Conservation (phyloP, 2,113 vertebrate genomes). For the Anolis sagrei region DNA sequence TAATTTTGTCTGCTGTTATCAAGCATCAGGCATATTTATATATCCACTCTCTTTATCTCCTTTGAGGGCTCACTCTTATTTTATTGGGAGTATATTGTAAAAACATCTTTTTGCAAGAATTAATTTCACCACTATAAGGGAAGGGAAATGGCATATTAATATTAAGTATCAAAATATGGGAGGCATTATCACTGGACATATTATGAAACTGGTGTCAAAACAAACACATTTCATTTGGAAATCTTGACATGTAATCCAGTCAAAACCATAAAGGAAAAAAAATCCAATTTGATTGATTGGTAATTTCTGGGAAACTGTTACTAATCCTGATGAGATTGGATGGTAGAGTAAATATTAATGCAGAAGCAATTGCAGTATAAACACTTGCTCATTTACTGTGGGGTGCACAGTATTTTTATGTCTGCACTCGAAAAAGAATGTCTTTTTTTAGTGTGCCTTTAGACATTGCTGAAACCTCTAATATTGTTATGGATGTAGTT, state of each 20-base stretch:
- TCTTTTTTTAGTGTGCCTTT: not conserved
- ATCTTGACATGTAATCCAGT: conserved; percentile 21
- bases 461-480: not conserved
- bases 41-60: too few species aligned
- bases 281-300: not conserved
- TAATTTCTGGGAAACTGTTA: conserved; percentile 10
- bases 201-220: conserved; percentile 26
- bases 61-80: too few species aligned
- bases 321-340: conserved; percentile 20
- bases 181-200: conserved; percentile 13
- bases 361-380: not conserved
- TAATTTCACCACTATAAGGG: not conserved
- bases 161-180: conserved; percentile 1
- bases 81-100: too few species aligned
- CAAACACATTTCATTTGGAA: conserved; percentile 41
- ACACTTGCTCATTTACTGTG: not conserved
- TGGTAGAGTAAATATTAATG: not conserved
- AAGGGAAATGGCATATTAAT: not conserved
- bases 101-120: not conserved
- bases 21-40: too few species aligned
- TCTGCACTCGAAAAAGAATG: not conserved
- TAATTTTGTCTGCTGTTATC: too few species aligned
- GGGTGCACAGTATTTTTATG: not conserved
- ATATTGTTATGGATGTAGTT: accelerated
- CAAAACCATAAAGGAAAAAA: not conserved